Conservation (phyloP, 2,113 vertebrate species). For the Holacanthus passer region DNA sequence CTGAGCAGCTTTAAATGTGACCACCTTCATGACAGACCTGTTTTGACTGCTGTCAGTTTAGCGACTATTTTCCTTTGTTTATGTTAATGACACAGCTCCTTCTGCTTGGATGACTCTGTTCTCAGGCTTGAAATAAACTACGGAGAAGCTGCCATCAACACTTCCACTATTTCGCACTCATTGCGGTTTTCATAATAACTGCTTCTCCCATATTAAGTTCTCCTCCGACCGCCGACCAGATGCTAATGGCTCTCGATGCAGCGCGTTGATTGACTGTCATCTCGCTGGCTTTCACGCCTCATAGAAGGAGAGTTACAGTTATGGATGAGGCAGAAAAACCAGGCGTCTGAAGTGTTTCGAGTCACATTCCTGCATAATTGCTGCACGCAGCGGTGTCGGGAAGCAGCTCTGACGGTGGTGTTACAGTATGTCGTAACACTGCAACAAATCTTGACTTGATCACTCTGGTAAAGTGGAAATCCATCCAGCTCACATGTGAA, state of each 20-base stretch:
- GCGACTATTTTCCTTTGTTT: conserved; percentile 1
- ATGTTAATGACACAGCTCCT: conserved; percentile 26
- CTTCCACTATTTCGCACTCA: conserved; percentile 42
- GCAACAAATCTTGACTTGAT: conserved; percentile 19
- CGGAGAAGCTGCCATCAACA: conserved; percentile 32
- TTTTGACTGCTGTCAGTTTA: background rate
- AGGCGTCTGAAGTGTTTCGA: conserved; percentile 32
- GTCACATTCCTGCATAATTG: conserved; percentile 65
- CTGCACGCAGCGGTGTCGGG: conserved; percentile 37
- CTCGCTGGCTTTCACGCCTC: conserved; percentile 39
- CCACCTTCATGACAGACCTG: background rate
- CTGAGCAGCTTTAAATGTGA: background rate
- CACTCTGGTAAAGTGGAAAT: background rate
- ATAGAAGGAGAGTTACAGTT: conserved; percentile 13
- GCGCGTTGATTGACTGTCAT: conserved; percentile 53
- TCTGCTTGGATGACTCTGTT: conserved; percentile 23
- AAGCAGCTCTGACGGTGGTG: conserved; percentile 33
- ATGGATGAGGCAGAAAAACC: conserved; percentile 32
- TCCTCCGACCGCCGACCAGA: conserved; percentile 41
- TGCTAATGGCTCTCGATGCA: conserved; percentile 38
- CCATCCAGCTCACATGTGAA: background rate
- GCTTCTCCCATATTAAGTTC: conserved; percentile 46
- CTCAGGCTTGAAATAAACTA: conserved; percentile 62
- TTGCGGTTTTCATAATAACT: conserved; percentile 54
- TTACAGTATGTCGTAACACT: conserved; percentile 29